Percentiles rank a stretch among this genome's conserved stretches.
Conservation (phyloP, 2,888 invertebrate species). For the Automeris io region DNA sequence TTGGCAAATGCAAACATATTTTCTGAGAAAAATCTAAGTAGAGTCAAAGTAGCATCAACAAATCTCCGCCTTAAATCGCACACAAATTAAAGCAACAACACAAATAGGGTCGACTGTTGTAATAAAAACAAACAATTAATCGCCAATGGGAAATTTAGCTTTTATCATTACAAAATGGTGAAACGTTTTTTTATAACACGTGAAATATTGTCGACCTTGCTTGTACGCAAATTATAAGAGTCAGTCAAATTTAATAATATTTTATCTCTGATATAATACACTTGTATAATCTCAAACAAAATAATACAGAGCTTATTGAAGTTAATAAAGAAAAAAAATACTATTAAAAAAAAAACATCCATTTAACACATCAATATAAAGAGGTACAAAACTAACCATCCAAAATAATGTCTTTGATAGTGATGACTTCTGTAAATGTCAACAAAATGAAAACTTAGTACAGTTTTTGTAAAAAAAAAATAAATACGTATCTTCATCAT, state of each 20-base stretch:
- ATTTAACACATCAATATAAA: not conserved
- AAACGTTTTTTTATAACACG: not conserved
- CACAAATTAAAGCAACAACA: not conserved
- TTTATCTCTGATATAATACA: not conserved
- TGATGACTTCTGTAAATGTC: conserved; percentile 1
- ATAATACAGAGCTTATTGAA: not conserved
- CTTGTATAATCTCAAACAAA: not conserved
- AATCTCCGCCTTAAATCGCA: too few relatives aligned
- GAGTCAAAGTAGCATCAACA: too few relatives aligned
- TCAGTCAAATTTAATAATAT: not conserved
- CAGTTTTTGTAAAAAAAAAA: too few relatives aligned
- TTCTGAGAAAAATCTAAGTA: too few relatives aligned
- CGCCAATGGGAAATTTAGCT: not conserved
- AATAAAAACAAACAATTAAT: not conserved
- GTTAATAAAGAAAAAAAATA: not conserved
- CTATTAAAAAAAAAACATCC: not conserved
- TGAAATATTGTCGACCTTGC: not conserved
- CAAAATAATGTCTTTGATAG: not conserved
- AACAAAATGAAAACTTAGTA: too few relatives aligned
- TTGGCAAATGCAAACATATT: too few relatives aligned
- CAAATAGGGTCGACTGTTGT: not conserved
- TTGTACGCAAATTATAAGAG: not conserved
- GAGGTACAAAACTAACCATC: not conserved
- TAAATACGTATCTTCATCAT: too few relatives aligned
- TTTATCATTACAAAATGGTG: not conserved